A percentile compares a stretch with the other conserved stretches of the same genome.
phyloP scores from a whole-genome alignment of 2,113 vertebrate genomes.

The Catharus bicknelli region DNA sequence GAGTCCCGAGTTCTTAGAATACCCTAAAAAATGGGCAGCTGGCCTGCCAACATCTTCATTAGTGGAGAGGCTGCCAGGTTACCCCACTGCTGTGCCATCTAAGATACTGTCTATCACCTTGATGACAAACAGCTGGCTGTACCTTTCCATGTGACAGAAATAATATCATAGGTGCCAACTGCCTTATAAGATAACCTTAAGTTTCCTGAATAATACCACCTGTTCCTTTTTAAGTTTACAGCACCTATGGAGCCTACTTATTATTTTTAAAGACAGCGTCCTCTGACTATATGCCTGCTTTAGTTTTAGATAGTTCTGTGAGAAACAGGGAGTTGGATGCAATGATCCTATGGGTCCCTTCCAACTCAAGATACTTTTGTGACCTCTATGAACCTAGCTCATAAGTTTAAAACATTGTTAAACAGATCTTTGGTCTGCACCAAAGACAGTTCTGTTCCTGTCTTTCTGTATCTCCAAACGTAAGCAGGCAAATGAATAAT shows the following conservation, averaged over 20 bases:
- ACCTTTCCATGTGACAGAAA: background rate
- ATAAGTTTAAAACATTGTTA: background rate
- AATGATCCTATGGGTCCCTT: background rate
- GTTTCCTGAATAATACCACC: background rate
- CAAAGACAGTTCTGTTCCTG: background rate
- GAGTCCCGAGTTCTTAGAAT: background rate
- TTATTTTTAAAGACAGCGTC: background rate
- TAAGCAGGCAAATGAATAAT: background rate
- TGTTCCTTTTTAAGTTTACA: background rate
- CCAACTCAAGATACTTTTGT: background rate
- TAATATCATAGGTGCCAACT: background rate
- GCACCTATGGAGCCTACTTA: background rate
- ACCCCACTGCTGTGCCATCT: background rate
- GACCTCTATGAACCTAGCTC: background rate
- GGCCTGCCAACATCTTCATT: background rate
- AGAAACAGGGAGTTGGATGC: background rate
- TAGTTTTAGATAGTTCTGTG: background rate
- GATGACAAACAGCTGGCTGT: background rate
- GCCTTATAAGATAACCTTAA: background rate
- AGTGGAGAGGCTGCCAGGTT: background rate
- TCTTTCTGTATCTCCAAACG: background rate
- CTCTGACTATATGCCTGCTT: background rate
- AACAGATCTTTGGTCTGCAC: background rate
- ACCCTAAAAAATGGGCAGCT: background rate
- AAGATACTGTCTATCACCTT: background rate